These are phyloP conservation scores for Hydra vulgaris DNA, from an alignment of 30 jellyfish, hydroid and myxozoan species.

Conservation along the genomic window DNA sequence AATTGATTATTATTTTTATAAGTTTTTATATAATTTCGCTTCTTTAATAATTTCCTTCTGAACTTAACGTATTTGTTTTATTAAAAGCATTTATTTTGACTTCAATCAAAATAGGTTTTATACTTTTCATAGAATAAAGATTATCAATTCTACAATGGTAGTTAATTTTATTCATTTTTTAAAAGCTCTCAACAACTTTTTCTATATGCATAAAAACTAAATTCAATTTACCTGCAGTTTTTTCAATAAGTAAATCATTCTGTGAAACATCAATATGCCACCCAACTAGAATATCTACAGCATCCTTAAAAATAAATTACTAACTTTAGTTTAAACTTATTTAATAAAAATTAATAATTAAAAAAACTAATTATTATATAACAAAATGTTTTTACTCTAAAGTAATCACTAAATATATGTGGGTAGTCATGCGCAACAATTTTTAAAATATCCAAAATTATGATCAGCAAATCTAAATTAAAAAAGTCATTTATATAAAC, in stretches of 20 bases:
- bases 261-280: slow-evolving; percentile 97
- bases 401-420: slow-evolving; percentile 82
- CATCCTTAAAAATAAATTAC: slow-evolving; percentile 33
- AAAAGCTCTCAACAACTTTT: too few species aligned
- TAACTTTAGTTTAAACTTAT: not conserved
- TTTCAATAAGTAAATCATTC: slow-evolving; percentile 39
- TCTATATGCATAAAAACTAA: too few species aligned
- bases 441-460: slow-evolving; percentile 56
- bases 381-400: slow-evolving; percentile 41
- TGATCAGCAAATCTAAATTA: slow-evolving; percentile 58
- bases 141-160: too few species aligned
- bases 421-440: slow-evolving; percentile 80
- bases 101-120: too few species aligned
- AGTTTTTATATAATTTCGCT: too few species aligned
- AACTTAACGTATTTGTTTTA: too few species aligned
- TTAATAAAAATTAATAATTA: not conserved
- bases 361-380: not conserved
- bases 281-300: slow-evolving; percentile 93
- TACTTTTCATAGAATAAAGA: too few species aligned
- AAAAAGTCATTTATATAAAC: not conserved
- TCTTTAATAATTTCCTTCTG: too few species aligned
- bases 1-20: too few species aligned
- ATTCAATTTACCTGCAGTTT: slow-evolving; percentile 59
- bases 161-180: too few species aligned
- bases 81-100: too few species aligned